These are phyloP conservation scores for Panthera leo DNA, from an alignment of 2,113 vertebrate species.

Conservation along the genomic window DNA sequence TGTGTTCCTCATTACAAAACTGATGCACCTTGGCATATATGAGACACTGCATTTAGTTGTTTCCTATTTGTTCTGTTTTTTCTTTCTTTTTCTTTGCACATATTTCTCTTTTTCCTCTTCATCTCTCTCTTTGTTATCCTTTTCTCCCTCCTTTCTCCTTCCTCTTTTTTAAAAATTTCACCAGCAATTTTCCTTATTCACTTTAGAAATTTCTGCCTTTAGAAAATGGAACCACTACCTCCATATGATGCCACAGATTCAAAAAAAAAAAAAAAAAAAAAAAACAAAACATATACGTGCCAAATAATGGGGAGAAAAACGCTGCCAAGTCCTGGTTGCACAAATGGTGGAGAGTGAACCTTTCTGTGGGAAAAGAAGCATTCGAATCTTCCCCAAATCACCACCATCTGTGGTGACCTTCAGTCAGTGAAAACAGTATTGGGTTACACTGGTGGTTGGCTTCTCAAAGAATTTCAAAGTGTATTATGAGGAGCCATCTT, in stretches of 20 bases:
- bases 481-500: neutral
- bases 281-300: neutral
- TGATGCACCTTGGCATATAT: too few species aligned
- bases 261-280: neutral
- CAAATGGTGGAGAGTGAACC: neutral
- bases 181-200: neutral
- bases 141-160: neutral
- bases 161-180: neutral
- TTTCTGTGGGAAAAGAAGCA: slow-evolving; percentile 10
- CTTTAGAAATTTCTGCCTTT: neutral
- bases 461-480: neutral
- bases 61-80: neutral
- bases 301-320: neutral
- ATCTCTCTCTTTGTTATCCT: neutral
- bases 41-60: neutral
- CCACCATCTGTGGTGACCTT: neutral
- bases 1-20: neutral
- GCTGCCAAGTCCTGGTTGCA: neutral
- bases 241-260: neutral
- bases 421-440: neutral
- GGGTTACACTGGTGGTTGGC: neutral
- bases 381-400: neutral
- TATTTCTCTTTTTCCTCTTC: neutral
- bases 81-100: neutral
- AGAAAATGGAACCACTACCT: neutral